phyloP scores from a whole-genome alignment of 2,113 vertebrate species.

The Nibea albiflora region DNA sequence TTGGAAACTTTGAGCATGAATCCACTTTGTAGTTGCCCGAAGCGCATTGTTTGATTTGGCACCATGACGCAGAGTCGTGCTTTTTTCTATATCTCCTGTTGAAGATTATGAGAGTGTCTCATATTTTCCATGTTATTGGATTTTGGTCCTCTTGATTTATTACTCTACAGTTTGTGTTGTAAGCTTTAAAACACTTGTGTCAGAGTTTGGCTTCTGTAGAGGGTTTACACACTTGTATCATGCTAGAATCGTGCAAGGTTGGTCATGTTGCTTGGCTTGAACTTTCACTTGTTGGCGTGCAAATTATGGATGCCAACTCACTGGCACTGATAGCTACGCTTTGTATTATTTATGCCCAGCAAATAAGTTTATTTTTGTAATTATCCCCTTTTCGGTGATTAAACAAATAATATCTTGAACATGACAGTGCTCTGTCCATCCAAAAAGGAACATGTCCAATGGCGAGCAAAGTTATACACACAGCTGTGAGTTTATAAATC shows the following conservation, averaged over 20 bases:
- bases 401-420: constrained; percentile 39
- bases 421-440: constrained; percentile 22
- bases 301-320: constrained; percentile 25
- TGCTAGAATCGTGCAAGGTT: constrained; percentile 21
- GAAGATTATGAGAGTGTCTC: constrained; percentile 10
- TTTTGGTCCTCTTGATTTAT: constrained; percentile 51
- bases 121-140: constrained; percentile 61
- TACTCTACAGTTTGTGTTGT: constrained; percentile 14
- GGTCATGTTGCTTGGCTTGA: constrained; percentile 47
- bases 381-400: not conserved
- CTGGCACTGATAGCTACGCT: not conserved
- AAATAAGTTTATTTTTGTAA: not conserved
- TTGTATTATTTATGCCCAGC: not conserved
- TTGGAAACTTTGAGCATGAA: not conserved
- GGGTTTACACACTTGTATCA: constrained; percentile 41
- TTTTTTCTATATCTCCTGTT: constrained; percentile 21
- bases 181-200: constrained; percentile 61
- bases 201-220: constrained; percentile 61
- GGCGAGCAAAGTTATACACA: constrained; percentile 27
- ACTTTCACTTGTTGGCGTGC: not conserved
- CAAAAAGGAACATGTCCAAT: constrained; percentile 44
- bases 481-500: constrained; percentile 78
- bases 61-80: not conserved
- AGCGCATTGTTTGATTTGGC: constrained; percentile 23
- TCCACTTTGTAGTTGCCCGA: not conserved